Conservation (phyloP, 2,797 vertebrate species). For the Tokudaia muenninki region DNA sequence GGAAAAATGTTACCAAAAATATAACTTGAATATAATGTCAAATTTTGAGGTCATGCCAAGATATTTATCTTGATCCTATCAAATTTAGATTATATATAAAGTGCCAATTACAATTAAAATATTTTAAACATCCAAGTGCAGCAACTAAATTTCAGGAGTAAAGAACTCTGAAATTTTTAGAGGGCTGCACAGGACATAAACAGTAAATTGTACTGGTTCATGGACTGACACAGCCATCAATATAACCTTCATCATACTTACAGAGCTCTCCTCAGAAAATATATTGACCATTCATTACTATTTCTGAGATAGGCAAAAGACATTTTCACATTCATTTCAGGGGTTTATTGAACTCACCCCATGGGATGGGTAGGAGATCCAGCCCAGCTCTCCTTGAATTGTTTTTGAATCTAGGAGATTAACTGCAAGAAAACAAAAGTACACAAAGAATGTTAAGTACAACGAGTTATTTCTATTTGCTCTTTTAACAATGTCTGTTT, state of each 20-base stretch:
- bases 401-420: conserved; percentile 99
- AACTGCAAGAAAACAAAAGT: conserved; percentile 90
- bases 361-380: conserved; percentile 98
- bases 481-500: conserved; percentile 85
- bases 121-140: neutral
- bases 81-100: neutral
- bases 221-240: neutral
- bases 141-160: neutral
- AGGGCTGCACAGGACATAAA: neutral
- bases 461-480: conserved; percentile 86
- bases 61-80: neutral
- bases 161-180: neutral
- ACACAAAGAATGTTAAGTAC: conserved; percentile 85
- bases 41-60: neutral
- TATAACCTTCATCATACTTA: neutral
- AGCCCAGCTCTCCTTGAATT: conserved; percentile 98
- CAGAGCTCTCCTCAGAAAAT: neutral
- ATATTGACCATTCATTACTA: neutral
- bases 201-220: neutral
- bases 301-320: conserved; percentile 79
- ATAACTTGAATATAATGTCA: neutral
- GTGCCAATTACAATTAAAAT: neutral
- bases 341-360: conserved; percentile 93
- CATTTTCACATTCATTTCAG: conserved; percentile 73
- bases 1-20: neutral